Conservation (phyloP, 2,888 invertebrate genomes). For the Villa cingulata region DNA sequence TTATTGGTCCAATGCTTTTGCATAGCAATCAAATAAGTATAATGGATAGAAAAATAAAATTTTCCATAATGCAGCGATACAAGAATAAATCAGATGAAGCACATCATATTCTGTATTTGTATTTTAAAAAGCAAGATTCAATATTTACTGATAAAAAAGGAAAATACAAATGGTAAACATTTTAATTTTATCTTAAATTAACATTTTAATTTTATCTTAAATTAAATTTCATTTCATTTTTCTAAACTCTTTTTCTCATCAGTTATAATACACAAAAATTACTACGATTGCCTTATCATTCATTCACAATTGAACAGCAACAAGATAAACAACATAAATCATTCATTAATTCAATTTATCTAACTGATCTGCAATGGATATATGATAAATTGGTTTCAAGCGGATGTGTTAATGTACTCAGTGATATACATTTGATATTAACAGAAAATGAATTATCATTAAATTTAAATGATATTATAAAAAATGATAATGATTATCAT, state of each 20-base stretch:
- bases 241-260: slow-evolving; percentile 19
- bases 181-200: no score
- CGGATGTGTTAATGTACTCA: slow-evolving; percentile 59
- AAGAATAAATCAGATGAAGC: slow-evolving; percentile 13
- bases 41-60: slow-evolving; percentile 29
- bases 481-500: slow-evolving; percentile 34
- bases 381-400: slow-evolving; percentile 66
- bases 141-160: slow-evolving; percentile 15
- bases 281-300: slow-evolving; percentile 70
- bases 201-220: no score
- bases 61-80: slow-evolving; percentile 28
- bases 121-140: slow-evolving; percentile 17
- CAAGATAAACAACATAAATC: slow-evolving; percentile 23
- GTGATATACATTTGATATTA: slow-evolving; percentile 60
- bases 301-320: slow-evolving; percentile 36
- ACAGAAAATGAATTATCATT: slow-evolving; percentile 23
- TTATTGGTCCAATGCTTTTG: slow-evolving; percentile 34
- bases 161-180: slow-evolving; percentile 22
- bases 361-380: slow-evolving; percentile 66
- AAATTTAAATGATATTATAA: slow-evolving; percentile 17
- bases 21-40: slow-evolving; percentile 30
- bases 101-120: slow-evolving; percentile 14
- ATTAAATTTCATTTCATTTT: no score
- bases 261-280: slow-evolving; percentile 69
- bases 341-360: slow-evolving; percentile 53